These are phyloP conservation scores for Hydrochoerus hydrochaeris DNA, from an alignment of 2,113 vertebrate species.

Conservation along the genomic window DNA sequence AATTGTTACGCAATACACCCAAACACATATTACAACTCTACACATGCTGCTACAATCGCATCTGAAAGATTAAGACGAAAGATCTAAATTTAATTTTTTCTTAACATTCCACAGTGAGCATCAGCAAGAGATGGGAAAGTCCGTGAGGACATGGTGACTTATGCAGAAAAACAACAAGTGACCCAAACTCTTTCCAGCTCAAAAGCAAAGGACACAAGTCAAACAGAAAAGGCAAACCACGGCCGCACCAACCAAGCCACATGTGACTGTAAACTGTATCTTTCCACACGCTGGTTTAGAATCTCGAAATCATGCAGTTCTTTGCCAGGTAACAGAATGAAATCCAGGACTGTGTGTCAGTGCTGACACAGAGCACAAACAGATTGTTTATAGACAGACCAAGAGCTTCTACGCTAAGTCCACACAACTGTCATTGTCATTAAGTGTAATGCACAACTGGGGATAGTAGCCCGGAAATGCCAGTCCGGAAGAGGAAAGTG, in stretches of 20 bases:
- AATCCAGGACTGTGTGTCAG: not conserved
- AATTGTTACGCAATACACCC: not conserved
- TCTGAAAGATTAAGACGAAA: not conserved
- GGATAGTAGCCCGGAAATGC: not conserved
- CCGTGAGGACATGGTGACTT: not conserved
- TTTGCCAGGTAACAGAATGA: not conserved
- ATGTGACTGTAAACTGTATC: not conserved
- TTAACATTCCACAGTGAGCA: not conserved
- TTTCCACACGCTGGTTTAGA: not conserved
- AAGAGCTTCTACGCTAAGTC: not conserved
- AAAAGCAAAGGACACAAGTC: not conserved
- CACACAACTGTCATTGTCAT: not conserved
- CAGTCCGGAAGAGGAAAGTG: not conserved
- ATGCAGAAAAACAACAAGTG: not conserved
- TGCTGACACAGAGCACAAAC: not conserved
- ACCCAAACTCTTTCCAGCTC: not conserved
- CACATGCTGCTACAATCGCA: not conserved
- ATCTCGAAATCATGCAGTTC: not conserved
- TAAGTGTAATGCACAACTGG: not conserved
- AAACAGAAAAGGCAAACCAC: not conserved
- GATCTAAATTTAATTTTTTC: conserved; percentile 15
- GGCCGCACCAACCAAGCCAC: not conserved
- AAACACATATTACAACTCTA: not conserved
- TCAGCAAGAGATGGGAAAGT: not conserved
- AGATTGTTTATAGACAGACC: not conserved